phyloP scores from a whole-genome alignment of 2,797 vertebrate species.

The Enteromius treurensis region DNA sequence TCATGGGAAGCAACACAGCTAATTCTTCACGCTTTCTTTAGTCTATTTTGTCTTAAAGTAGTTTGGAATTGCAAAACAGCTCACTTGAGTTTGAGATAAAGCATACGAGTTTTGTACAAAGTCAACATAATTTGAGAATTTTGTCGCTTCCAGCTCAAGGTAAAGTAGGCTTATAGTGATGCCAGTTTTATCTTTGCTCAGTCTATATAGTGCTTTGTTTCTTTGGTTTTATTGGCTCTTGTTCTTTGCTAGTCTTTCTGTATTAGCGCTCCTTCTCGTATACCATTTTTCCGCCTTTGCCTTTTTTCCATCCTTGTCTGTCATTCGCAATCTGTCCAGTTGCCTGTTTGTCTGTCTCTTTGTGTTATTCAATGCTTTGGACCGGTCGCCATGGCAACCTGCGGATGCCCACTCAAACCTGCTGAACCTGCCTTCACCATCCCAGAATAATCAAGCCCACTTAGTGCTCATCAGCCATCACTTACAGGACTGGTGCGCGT shows the following conservation, averaged over 20 bases:
- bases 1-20: too few species aligned
- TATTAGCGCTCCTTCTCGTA: neutral
- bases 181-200: neutral
- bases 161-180: neutral
- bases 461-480: conserved; percentile 43
- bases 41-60: neutral
- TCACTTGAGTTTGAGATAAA: neutral
- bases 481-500: conserved; percentile 16
- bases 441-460: conserved; percentile 55
- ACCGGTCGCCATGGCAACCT: conserved; percentile 51
- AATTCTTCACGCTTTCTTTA: neutral
- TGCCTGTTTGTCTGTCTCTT: conserved; percentile 35
- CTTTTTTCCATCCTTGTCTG: conserved; percentile 3
- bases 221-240: neutral
- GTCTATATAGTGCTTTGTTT: neutral
- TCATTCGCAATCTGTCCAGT: conserved; percentile 29
- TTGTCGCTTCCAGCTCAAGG: neutral
- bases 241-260: neutral
- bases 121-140: neutral
- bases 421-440: conserved; percentile 50
- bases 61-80: neutral
- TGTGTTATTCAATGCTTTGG: conserved; percentile 44
- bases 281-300: neutral
- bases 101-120: neutral
- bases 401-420: conserved; percentile 59